Evolutionary conservation across 2,113 vertebrate species (phyloP).

Genomic region (Tapirus terrestris): DNA sequence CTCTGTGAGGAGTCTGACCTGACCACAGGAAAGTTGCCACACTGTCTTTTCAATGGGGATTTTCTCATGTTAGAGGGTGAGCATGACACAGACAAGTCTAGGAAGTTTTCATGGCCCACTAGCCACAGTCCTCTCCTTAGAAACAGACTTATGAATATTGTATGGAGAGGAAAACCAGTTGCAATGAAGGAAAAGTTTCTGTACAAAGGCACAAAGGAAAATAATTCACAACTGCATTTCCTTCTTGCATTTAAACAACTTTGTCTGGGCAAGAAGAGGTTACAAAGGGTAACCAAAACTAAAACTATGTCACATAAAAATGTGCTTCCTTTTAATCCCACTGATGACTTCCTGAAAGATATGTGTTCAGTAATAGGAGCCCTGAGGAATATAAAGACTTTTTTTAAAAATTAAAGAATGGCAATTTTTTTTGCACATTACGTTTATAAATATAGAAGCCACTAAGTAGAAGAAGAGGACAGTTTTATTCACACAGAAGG

Average conservation of each 20-base stretch:
- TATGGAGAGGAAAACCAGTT: slow-evolving; percentile 55
- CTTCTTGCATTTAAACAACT: slow-evolving; percentile 53
- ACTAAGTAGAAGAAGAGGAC: neutral
- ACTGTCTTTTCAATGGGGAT: slow-evolving; percentile 2
- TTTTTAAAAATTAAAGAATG: neutral
- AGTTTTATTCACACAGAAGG: neutral
- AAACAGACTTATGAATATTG: slow-evolving; percentile 57
- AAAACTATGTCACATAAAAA: slow-evolving; percentile 54
- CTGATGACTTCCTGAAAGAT: slow-evolving; percentile 16
- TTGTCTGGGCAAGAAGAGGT: slow-evolving; percentile 7
- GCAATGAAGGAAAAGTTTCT: slow-evolving; percentile 50
- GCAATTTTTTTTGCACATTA: slow-evolving; percentile 13
- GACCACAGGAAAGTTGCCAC: neutral
- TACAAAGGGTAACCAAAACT: slow-evolving; percentile 47
- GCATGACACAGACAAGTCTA: slow-evolving; percentile 20
- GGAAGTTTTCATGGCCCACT: slow-evolving; percentile 59
- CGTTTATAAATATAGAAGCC: slow-evolving; percentile 13
- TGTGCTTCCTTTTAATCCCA: slow-evolving; percentile 40
- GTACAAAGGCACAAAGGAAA: slow-evolving; percentile 49
- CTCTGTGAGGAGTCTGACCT: neutral
- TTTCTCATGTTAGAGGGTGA: slow-evolving; percentile 23
- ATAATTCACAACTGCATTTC: slow-evolving; percentile 29
- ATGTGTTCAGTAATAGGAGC: neutral
- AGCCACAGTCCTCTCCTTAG: slow-evolving; percentile 26
- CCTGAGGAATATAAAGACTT: neutral